phyloP scores from a whole-genome alignment of 2,797 vertebrate genomes.

The Parauchenoglanis punctatus region DNA sequence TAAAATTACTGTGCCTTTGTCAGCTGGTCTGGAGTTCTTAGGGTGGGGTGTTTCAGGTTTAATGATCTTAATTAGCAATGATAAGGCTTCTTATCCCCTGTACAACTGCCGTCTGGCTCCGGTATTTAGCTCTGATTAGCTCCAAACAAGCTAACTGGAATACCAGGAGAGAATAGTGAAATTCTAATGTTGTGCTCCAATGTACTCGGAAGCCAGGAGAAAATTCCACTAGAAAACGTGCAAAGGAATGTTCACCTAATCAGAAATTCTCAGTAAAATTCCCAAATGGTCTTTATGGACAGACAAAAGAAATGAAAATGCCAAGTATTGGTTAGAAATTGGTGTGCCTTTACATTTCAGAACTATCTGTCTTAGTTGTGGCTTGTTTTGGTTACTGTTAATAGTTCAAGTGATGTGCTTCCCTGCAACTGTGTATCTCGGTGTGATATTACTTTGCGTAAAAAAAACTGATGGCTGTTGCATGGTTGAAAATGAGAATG shows the following conservation, averaged over 20 bases:
- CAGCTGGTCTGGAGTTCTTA: conserved; percentile 27
- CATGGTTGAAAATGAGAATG: neutral
- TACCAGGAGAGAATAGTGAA: neutral
- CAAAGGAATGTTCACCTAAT: neutral
- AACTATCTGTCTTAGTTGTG: neutral
- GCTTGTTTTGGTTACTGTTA: neutral
- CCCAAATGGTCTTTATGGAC: neutral
- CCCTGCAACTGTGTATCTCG: too few species aligned
- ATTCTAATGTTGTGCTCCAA: neutral
- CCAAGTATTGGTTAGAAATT: neutral
- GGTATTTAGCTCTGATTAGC: conserved; percentile 51
- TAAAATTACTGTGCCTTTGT: conserved; percentile 35
- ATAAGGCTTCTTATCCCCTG: conserved; percentile 67
- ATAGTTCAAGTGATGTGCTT: neutral
- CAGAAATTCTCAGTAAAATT: neutral
- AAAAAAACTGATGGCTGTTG: neutral
- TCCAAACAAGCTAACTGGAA: conserved; percentile 38
- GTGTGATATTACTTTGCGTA: neutral
- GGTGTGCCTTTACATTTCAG: neutral
- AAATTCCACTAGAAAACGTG: neutral
- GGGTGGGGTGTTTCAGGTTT: conserved; percentile 62
- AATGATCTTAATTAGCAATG: conserved; percentile 73
- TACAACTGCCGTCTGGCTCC: conserved; percentile 46
- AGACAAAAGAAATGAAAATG: neutral
- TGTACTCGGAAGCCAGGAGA: neutral